Percentiles rank a stretch among this genome's conserved stretches.
Evolutionary conservation across 2,888 invertebrate genomes (phyloP).

Genomic region (Cerceris rybyensis): DNA sequence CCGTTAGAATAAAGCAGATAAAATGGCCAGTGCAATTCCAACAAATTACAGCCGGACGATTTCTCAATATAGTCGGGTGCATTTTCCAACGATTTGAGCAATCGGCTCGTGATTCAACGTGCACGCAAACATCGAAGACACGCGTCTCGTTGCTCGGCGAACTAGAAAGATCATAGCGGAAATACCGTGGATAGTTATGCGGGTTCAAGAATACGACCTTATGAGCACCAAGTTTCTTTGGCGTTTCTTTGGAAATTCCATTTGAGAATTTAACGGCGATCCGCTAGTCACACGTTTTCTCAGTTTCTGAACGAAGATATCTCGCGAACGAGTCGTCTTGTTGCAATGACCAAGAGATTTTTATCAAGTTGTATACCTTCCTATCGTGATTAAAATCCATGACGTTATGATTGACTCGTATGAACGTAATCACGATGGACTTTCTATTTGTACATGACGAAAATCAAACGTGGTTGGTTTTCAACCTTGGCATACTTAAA

Average conservation of each 20-base stretch:
- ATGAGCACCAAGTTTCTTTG: background rate
- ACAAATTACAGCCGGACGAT: conserved; percentile 10
- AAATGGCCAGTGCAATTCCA: conserved; percentile 24
- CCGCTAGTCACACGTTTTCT: background rate
- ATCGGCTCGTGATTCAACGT: conserved; percentile 27
- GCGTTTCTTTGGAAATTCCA: conserved; percentile 13
- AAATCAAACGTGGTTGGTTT: background rate
- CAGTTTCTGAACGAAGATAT: background rate
- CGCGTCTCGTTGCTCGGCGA: background rate
- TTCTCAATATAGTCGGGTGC: background rate
- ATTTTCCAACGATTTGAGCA: conserved; percentile 30
- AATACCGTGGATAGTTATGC: conserved; percentile 18
- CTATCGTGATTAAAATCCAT: background rate
- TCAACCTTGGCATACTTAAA: background rate
- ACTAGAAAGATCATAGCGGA: conserved; percentile 25
- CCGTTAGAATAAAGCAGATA: background rate
- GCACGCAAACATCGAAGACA: background rate
- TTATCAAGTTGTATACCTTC: background rate
- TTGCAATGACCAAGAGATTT: background rate
- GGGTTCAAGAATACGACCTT: conserved; percentile 7
- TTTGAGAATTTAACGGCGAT: conserved; percentile 1
- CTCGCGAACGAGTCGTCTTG: background rate
- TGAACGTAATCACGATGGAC: background rate
- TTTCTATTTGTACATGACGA: background rate
- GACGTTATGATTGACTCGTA: background rate